These are phyloP conservation scores for Ictidomys tridecemlineatus DNA, from an alignment of 2,113 vertebrate species.

Conservation along the genomic window DNA sequence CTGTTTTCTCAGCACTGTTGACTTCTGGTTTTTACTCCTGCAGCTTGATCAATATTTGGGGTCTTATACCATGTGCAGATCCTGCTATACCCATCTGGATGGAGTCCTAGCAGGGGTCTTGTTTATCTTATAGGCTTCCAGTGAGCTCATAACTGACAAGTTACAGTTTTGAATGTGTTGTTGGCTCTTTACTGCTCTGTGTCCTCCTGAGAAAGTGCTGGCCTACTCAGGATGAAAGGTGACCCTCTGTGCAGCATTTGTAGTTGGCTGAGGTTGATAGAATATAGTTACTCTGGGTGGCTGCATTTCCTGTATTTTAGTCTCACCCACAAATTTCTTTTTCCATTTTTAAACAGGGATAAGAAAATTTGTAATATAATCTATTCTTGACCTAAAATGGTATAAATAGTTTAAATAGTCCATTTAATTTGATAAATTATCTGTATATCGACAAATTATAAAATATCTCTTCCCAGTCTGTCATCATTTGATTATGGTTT, in stretches of 20 bases:
- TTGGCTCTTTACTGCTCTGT: background rate
- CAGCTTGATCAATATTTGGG: background rate
- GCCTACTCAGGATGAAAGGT: background rate
- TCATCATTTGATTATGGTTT: background rate
- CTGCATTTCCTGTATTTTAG: conserved; percentile 44
- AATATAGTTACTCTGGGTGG: background rate
- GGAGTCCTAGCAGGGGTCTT: background rate
- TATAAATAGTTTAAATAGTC: background rate
- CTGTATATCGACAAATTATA: background rate
- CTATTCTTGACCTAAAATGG: conserved; percentile 13
- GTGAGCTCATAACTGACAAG: background rate
- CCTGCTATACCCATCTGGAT: background rate
- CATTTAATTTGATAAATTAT: conserved; percentile 45
- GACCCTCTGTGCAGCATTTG: background rate
- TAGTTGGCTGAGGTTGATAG: background rate
- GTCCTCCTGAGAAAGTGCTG: background rate
- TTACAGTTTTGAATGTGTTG: background rate
- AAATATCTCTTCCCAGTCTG: background rate
- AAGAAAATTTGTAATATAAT: background rate
- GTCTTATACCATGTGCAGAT: background rate
- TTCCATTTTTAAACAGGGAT: background rate
- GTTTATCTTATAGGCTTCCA: background rate
- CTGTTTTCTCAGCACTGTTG: background rate
- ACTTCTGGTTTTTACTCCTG: background rate
- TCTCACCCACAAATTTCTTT: conserved; percentile 34